Evolutionary conservation across 2,888 invertebrate species (phyloP), one percentile per base, ranked within the genome.

Genomic region (Drosophila planitibia): DNA sequence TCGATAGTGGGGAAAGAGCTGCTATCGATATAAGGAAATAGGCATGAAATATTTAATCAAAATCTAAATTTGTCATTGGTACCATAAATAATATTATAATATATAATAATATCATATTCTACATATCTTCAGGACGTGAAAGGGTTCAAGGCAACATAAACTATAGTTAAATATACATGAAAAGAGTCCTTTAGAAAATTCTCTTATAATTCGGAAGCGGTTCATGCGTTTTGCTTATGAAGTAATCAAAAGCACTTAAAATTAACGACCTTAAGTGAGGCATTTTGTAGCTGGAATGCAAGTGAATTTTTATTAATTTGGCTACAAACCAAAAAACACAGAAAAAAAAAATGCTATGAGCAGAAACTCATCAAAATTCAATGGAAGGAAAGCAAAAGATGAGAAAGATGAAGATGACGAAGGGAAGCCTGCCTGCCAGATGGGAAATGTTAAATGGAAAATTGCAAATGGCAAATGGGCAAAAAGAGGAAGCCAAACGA

Each of bases 351-450:
- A 14, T 22, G 4, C 55, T 22, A 39, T 58, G 28, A 39, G 39
- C 54, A 60, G 35, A 78, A 78, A 64, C 79, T 82, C 82, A 78
- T 78, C 63, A 82, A 82, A 81, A 58, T 63, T 64, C 35, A 57
- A 61, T 70, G 54, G 70, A 57, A 64, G 10, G 14, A 22, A 16
- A n/a, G 32, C 9, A 37, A 35, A 28, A 4, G 19, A 19, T 7
- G 37, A 1, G 30, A 22, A 30, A 22, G 16, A n/a, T 32, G 41
- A 54, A 60, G 30, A 25, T 25, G 14, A 25, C 9, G 16, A 39
- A 32, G n/a, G 52, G 39, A 28, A 44, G 35, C 32, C 32, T 37
- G 33, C 51, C 30, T 53, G 44, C 35, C 28, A 73, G 25, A 51
- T 59, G 41, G 41, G n/a, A 57, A 61, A 58, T 63, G 41, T 35